A percentile compares a stretch with the other conserved stretches of the same genome.
Conservation (phyloP, 2,113 vertebrate genomes). For the Paracanthobrama guichenoti region DNA sequence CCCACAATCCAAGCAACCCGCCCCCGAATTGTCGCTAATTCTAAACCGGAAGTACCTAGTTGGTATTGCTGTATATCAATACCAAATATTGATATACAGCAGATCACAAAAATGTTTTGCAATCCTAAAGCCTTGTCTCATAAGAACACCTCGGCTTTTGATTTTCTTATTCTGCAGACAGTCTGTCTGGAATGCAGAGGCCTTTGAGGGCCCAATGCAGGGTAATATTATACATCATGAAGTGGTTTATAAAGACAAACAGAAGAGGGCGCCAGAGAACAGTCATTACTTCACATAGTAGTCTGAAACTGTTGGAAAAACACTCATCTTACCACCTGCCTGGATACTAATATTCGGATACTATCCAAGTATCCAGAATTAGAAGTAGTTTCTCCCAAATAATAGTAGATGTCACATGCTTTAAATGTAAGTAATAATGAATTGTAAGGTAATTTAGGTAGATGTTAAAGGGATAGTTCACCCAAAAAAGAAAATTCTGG, state of each 20-base stretch:
- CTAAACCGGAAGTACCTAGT: too few species aligned
- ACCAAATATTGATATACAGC: neutral
- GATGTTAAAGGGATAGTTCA: neutral
- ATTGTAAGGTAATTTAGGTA: neutral
- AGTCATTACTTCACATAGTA: neutral
- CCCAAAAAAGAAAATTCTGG: too few species aligned
- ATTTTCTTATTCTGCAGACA: neutral
- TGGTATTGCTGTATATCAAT: too few species aligned
- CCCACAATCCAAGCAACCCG: too few species aligned
- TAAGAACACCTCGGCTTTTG: neutral
- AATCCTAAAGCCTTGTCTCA: neutral
- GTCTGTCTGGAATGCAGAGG: conserved; percentile 19
- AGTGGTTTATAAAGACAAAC: neutral
- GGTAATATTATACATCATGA: neutral
- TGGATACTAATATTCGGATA: neutral
- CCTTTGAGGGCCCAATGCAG: neutral
- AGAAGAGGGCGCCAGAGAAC: neutral
- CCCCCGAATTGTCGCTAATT: too few species aligned
- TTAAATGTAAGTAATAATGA: neutral
- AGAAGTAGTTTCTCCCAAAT: neutral
- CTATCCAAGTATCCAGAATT: neutral
- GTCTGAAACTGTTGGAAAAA: neutral
- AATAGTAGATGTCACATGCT: neutral
- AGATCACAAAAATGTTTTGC: neutral
- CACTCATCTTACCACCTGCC: neutral